These are phyloP conservation scores for Dromius quadrimaculatus DNA, from an alignment of 2,888 invertebrate genomes.

Conservation along the genomic window DNA sequence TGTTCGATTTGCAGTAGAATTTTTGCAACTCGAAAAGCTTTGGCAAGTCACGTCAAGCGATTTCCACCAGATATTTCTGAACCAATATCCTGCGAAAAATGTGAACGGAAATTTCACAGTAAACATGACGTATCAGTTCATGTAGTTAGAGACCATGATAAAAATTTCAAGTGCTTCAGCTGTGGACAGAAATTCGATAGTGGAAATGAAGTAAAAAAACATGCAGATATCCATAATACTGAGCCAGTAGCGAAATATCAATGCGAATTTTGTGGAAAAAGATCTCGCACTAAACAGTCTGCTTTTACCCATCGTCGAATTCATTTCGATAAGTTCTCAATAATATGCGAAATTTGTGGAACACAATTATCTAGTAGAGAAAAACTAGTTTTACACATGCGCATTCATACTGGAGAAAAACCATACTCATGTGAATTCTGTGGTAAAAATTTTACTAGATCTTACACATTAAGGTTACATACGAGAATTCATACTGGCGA, in stretches of 20 bases:
- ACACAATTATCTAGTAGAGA: constrained; percentile 62
- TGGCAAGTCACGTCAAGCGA: too few relatives aligned
- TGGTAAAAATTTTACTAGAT: constrained; percentile 70
- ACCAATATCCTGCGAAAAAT: too few relatives aligned
- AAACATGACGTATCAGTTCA: too few relatives aligned
- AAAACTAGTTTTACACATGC: constrained; percentile 68
- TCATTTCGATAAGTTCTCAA: neutral
- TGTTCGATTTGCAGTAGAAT: too few relatives aligned
- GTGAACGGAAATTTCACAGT: too few relatives aligned
- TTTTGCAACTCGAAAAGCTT: too few relatives aligned
- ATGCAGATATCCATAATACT: neutral
- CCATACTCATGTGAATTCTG: constrained; percentile 68
- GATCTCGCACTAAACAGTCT: neutral
- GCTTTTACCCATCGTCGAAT: neutral
- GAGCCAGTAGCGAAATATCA: neutral
- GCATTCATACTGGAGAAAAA: constrained; percentile 68
- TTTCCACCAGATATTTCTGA: too few relatives aligned
- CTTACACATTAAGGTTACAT: constrained; percentile 68
- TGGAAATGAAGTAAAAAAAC: constrained; percentile 5
- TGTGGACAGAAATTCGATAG: too few relatives aligned
- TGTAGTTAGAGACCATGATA: too few relatives aligned
- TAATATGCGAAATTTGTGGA: constrained; percentile 63
- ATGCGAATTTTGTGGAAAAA: constrained; percentile 13
- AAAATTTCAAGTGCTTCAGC: too few relatives aligned
- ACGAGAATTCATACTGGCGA: constrained; percentile 70